Evolutionary conservation across 1,140 invertebrate genomes (phyloP).

Genomic region (Aphidius ervi): DNA sequence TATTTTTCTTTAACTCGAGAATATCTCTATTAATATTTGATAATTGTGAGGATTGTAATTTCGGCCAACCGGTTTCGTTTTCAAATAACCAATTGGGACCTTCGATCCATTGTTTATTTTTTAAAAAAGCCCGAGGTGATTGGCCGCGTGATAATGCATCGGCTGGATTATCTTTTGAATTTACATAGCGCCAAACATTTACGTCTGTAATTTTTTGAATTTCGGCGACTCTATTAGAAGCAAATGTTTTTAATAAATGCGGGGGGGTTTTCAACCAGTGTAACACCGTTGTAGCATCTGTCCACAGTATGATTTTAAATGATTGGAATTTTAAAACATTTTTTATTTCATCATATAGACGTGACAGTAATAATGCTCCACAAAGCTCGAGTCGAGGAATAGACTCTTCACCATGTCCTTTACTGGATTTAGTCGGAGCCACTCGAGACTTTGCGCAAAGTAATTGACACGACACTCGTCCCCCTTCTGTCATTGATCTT

Average conservation of each 20-base stretch:
- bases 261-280: slow-evolving; percentile 7
- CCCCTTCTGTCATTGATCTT: neutral
- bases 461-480: neutral
- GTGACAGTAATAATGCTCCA: slow-evolving; percentile 11
- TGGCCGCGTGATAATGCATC: slow-evolving; percentile 10
- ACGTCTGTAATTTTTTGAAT: slow-evolving; percentile 7
- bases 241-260: slow-evolving; percentile 9
- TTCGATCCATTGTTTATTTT: neutral
- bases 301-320: slow-evolving; percentile 1
- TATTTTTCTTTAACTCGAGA: too few relatives aligned
- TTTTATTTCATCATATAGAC: neutral
- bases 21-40: too few relatives aligned
- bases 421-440: slow-evolving; percentile 16
- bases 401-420: neutral
- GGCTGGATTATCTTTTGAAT: slow-evolving; percentile 14
- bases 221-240: slow-evolving; percentile 13
- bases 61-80: neutral
- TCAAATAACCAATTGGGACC: slow-evolving; percentile 9
- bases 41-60: too few relatives aligned
- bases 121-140: slow-evolving; percentile 1
- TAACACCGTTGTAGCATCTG: slow-evolving; percentile 3
- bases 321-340: neutral
- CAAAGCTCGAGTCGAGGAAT: slow-evolving; percentile 22
- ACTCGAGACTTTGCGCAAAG: slow-evolving; percentile 20
- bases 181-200: slow-evolving; percentile 3